Conservation (phyloP, 2,113 vertebrate genomes). For the Ailurus styani region DNA sequence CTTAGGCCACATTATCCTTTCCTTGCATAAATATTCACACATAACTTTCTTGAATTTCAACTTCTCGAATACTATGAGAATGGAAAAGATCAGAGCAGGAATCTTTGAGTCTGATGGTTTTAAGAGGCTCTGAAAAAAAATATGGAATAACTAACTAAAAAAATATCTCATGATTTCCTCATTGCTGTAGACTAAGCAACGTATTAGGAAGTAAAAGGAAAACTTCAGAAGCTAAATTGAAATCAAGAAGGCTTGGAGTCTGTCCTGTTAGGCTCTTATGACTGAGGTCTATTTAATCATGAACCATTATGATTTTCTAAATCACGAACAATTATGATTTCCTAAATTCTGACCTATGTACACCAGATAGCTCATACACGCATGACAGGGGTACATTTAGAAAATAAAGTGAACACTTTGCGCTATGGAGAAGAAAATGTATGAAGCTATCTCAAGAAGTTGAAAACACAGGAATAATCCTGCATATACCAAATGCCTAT, state of each 20-base stretch:
- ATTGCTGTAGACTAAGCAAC: background rate
- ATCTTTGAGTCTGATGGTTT: background rate
- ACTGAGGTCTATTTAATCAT: background rate
- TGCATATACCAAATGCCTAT: too few relatives aligned
- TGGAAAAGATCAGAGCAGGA: background rate
- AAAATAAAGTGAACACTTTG: background rate
- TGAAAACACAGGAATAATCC: background rate
- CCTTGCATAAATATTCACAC: background rate
- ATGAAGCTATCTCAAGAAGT: background rate
- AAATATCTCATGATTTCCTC: background rate
- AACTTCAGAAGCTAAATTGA: background rate
- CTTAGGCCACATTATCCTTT: rapidly evolving
- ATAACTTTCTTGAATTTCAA: background rate
- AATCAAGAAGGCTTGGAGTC: background rate
- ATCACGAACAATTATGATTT: background rate
- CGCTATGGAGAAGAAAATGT: background rate
- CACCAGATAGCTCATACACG: background rate
- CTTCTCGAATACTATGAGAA: background rate
- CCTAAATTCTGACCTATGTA: background rate
- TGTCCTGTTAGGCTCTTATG: background rate
- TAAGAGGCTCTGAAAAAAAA: background rate
- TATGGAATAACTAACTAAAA: background rate
- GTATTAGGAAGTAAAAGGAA: background rate
- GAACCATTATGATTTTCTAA: background rate
- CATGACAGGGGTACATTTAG: background rate